phyloP scores from a whole-genome alignment of 2,888 invertebrate genomes.

The Iphiclides podalirius region DNA sequence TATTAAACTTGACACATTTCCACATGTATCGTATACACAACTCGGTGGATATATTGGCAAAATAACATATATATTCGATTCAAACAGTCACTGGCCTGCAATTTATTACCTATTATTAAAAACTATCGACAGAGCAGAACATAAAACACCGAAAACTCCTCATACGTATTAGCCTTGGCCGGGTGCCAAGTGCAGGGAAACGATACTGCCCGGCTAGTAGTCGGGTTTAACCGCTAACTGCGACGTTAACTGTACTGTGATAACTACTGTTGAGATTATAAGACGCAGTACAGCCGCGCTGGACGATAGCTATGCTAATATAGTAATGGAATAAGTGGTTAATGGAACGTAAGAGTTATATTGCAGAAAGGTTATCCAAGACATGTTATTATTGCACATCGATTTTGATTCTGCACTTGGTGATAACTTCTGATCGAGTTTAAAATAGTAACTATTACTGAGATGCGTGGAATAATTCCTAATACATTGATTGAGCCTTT shows the following conservation, averaged over 20 bases:
- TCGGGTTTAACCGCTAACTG: slow-evolving; percentile 17
- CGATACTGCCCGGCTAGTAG: slow-evolving; percentile 5
- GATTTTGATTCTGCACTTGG: too few relatives aligned
- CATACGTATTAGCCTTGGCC: slow-evolving; percentile 24
- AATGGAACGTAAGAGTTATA: neutral
- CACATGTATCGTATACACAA: too few relatives aligned
- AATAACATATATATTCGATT: too few relatives aligned
- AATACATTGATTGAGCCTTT: too few relatives aligned
- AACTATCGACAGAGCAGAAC: slow-evolving; percentile 5
- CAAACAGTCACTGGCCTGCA: neutral
- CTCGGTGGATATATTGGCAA: too few relatives aligned
- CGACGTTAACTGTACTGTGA: slow-evolving; percentile 27
- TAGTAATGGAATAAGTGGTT: slow-evolving; percentile 19
- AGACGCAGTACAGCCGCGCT: neutral
- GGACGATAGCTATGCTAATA: slow-evolving; percentile 23
- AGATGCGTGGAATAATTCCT: too few relatives aligned
- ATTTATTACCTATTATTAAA: neutral
- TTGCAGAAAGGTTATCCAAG: neutral
- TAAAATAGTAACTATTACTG: too few relatives aligned
- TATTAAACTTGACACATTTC: too few relatives aligned
- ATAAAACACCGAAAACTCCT: slow-evolving; percentile 26
- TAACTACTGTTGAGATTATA: slow-evolving; percentile 16
- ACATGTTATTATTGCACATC: too few relatives aligned
- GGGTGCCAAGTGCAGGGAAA: slow-evolving; percentile 23
- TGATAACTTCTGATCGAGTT: too few relatives aligned